Evolutionary conservation across 2,113 vertebrate genomes (phyloP).

Genomic region (Furnarius figulus): DNA sequence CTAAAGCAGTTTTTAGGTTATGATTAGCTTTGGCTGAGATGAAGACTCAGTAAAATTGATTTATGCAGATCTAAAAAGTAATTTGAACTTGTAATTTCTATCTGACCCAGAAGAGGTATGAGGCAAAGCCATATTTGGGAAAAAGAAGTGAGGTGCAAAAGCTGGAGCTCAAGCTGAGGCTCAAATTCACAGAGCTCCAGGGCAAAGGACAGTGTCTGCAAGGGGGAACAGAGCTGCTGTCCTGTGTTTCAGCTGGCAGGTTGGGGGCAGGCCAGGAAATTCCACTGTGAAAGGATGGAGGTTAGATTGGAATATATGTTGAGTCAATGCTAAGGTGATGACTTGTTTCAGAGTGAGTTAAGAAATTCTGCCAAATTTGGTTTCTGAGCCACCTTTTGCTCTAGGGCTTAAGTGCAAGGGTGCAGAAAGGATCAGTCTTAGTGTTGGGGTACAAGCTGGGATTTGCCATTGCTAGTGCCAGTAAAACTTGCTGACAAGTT

Average conservation of each 20-base stretch:
- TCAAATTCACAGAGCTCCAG: background rate
- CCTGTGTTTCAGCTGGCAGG: background rate
- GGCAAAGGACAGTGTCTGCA: background rate
- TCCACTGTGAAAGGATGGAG: background rate
- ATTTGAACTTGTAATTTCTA: background rate
- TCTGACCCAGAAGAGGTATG: background rate
- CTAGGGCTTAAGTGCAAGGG: background rate
- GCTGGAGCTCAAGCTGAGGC: background rate
- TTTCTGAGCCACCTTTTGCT: background rate
- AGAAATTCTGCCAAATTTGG: background rate
- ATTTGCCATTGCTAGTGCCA: background rate
- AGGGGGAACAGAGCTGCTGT: background rate
- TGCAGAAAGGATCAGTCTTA: background rate
- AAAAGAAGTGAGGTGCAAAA: background rate
- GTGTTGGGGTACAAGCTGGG: background rate
- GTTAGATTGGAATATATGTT: background rate
- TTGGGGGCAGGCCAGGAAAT: background rate
- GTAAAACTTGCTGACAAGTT: background rate
- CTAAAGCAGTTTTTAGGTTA: background rate
- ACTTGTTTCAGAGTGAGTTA: background rate
- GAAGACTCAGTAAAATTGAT: background rate
- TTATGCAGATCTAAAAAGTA: background rate
- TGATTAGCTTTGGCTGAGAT: background rate
- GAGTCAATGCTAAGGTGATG: background rate
- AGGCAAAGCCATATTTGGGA: background rate